These are phyloP conservation scores for Sebastes schlegelii DNA, from an alignment of 2,113 vertebrate species.

Conservation along the genomic window DNA sequence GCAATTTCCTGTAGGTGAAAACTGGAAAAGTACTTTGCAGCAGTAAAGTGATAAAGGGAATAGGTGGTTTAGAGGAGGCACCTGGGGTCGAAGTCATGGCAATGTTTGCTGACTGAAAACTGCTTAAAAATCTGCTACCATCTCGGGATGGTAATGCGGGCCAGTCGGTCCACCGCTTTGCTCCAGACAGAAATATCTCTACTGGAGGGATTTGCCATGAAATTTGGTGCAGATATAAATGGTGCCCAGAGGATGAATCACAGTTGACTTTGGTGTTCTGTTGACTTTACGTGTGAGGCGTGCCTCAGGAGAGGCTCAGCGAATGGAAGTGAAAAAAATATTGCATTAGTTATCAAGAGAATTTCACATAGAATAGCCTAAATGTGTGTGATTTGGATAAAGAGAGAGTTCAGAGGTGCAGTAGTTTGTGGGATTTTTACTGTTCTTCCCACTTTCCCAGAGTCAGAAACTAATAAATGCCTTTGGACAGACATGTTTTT, in stretches of 20 bases:
- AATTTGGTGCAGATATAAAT: not conserved
- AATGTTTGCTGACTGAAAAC: constrained; percentile 13
- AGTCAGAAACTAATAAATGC: too few species aligned
- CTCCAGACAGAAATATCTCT: not conserved
- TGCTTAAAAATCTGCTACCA: not conserved
- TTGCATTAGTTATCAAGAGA: too few species aligned
- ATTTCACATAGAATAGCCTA: too few species aligned
- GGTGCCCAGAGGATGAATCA: not conserved
- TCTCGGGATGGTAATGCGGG: not conserved
- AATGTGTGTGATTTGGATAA: too few species aligned
- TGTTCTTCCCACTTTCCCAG: too few species aligned
- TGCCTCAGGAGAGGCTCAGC: too few species aligned
- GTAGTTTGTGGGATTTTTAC: too few species aligned
- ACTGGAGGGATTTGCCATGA: not conserved
- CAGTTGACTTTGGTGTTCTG: too few species aligned
- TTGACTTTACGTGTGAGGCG: too few species aligned
- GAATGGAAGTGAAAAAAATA: too few species aligned
- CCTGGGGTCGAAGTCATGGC: constrained; percentile 26
- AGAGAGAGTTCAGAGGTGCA: too few species aligned
- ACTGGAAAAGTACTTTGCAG: constrained; percentile 56
- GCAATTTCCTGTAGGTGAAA: constrained; percentile 64
- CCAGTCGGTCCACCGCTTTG: not conserved
- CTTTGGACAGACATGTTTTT: too few species aligned
- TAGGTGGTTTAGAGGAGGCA: constrained; percentile 6
- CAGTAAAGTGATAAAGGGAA: constrained; percentile 43